Evolutionary conservation across 2,888 invertebrate species (phyloP).

Genomic region (Melinaea menophilus): DNA sequence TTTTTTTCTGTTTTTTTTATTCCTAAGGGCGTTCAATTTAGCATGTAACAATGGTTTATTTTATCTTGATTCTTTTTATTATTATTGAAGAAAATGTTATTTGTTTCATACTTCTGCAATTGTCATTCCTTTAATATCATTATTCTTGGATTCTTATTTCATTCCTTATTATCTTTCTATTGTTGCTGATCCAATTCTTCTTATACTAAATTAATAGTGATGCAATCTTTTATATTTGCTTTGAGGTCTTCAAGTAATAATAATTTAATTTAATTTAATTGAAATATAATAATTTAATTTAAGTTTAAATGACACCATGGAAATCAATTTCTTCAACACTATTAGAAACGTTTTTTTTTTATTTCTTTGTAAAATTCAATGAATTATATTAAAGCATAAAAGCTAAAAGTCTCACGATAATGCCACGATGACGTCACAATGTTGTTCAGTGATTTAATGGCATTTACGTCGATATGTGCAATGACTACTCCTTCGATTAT

Average conservation of each 20-base stretch:
- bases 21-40: too few relatives aligned
- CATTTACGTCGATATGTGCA: slow-evolving; percentile 97
- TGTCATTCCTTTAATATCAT: too few relatives aligned
- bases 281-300: not conserved
- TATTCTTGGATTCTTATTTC: too few relatives aligned
- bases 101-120: too few relatives aligned
- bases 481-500: slow-evolving; percentile 97
- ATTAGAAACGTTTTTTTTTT: slow-evolving; percentile 15
- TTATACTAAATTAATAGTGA: not conserved
- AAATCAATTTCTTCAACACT: slow-evolving; percentile 17
- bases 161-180: too few relatives aligned
- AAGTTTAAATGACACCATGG: slow-evolving; percentile 8
- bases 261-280: not conserved
- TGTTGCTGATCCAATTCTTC: too few relatives aligned
- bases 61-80: too few relatives aligned
- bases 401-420: slow-evolving; percentile 81
- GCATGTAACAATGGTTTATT: too few relatives aligned
- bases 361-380: not conserved
- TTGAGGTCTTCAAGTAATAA: slow-evolving; percentile 9
- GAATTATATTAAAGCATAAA: slow-evolving; percentile 57
- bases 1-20: too few relatives aligned
- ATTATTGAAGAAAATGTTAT: too few relatives aligned
- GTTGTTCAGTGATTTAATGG: slow-evolving; percentile 97
- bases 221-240: not conserved
- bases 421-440: slow-evolving; percentile 93